A percentile compares a stretch with the other conserved stretches of the same genome.
phyloP scores from a whole-genome alignment of 2,888 invertebrate species.

The Lapara coniferarum region DNA sequence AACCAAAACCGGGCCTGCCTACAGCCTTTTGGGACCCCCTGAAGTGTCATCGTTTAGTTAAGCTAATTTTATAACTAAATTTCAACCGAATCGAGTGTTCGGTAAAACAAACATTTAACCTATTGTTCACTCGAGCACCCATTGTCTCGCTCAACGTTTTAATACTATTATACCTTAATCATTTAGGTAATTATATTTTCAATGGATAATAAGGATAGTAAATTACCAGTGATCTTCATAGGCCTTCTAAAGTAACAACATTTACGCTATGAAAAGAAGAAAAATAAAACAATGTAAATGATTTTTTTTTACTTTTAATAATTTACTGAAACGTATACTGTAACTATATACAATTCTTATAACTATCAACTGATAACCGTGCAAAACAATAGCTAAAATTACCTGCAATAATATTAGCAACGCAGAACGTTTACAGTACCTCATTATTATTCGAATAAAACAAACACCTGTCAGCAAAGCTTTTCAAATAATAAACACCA shows the following conservation, averaged over 20 bases:
- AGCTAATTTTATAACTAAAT: constrained; percentile 23
- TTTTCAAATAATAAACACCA: constrained; percentile 22
- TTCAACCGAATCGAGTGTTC: constrained; percentile 8
- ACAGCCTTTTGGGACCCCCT: background rate
- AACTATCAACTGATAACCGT: background rate
- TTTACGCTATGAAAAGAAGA: too few relatives aligned
- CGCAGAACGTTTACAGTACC: background rate
- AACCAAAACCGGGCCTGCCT: background rate
- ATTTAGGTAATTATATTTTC: too few relatives aligned
- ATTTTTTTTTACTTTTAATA: too few relatives aligned
- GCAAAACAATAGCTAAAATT: background rate
- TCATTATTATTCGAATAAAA: constrained; percentile 5
- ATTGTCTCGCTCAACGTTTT: background rate
- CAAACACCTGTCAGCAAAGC: constrained; percentile 14
- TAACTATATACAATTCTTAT: too few relatives aligned
- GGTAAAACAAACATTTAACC: constrained; percentile 7
- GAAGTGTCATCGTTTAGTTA: constrained; percentile 18
- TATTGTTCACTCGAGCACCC: background rate
- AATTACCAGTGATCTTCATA: too few relatives aligned
- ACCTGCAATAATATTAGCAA: background rate
- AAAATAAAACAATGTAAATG: too few relatives aligned
- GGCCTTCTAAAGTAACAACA: too few relatives aligned
- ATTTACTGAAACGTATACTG: too few relatives aligned
- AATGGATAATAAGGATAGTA: background rate
- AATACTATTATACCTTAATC: background rate